Base-by-base conservation (phyloP, 2,113 vertebrate genomes). In the Tychaedon coryphoeus region DNA sequence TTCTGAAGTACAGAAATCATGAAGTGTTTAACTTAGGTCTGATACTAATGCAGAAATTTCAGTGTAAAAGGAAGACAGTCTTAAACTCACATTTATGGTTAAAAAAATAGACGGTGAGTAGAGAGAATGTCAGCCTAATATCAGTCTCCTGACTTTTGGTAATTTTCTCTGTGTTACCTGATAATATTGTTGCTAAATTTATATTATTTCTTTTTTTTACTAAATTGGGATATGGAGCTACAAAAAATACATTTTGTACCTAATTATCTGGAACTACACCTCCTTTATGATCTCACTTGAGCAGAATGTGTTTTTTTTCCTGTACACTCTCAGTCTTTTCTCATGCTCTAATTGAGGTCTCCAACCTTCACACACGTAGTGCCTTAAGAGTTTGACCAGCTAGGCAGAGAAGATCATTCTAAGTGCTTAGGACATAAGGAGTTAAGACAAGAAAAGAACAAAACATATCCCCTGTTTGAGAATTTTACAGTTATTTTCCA, bases 341-440 rank as follows among this genome's bases (percentile, higher is more conserved):
- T 95, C 88, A 67, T 92, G 84, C 87, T 91, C 90, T 95, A 81
- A 83, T 77, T 7, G 3, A 91, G 80, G 93, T 96, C 90, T 94
- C 53, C 48, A 94, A 93, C 88, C 85, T 90, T 95, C 93, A 92
- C 53, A 93, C 84, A 15, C 4, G 36, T 38, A 72, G 88, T 95
- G 87, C 86, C 92, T 95, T 88, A 89, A 69, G 76, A 93, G 93
- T 94, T 82, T 88, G 91, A 97, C 88, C 84, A 91, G 86, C 67
- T 91, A 94, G 91, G 86, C 92, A 96, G 88, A 96, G 93, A 95
- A 92, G 82, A 88, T 94, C 90, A 94, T 90, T 90, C 90, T 86
- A 95, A 95, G 92, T 92, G 90, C 92, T 85, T 93, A 72, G 81
- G 69, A 95, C 50, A 60, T 23, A 89, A 54, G 43, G 65, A 95